phyloP scores from a whole-genome alignment of 2,888 invertebrate genomes.

The Physocephala rufipes region DNA sequence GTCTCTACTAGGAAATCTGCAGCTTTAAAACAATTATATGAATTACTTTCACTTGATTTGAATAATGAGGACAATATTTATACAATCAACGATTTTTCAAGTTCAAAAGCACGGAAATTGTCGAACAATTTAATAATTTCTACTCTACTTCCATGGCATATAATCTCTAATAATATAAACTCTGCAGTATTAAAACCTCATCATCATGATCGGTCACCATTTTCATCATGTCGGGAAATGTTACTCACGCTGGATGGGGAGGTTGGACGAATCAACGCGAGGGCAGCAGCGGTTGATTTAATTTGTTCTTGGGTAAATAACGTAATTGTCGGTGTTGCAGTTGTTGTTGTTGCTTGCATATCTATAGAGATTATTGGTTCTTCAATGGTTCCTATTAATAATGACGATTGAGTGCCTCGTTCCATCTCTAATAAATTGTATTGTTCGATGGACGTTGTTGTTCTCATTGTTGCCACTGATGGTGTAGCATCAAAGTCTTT shows the following conservation, averaged over 20 bases:
- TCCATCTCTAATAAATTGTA: background rate
- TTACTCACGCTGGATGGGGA: constrained; percentile 38
- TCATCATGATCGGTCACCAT: constrained; percentile 4
- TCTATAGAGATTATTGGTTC: constrained; percentile 37
- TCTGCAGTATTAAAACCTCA: constrained; percentile 32
- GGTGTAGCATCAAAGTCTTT: constrained; percentile 43
- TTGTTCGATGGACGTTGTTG: constrained; percentile 39
- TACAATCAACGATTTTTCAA: background rate
- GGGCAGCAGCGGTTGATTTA: background rate
- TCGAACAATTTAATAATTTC: background rate
- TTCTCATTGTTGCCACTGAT: constrained; percentile 41
- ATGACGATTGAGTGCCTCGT: constrained; percentile 41
- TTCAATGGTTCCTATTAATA: constrained; percentile 51
- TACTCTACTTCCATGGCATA: background rate
- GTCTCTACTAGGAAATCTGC: too few relatives aligned
- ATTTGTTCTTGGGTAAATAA: background rate
- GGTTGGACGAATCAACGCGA: background rate
- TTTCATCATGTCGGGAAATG: constrained; percentile 38
- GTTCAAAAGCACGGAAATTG: background rate
- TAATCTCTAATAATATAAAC: constrained; percentile 30
- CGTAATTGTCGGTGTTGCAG: constrained; percentile 7
- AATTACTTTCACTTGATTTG: too few relatives aligned
- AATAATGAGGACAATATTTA: background rate
- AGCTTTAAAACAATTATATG: too few relatives aligned
- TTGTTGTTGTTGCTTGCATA: constrained; percentile 38